Evolutionary conservation across 2,797 vertebrate genomes (phyloP).

Genomic region (Oreochromis mossambicus): DNA sequence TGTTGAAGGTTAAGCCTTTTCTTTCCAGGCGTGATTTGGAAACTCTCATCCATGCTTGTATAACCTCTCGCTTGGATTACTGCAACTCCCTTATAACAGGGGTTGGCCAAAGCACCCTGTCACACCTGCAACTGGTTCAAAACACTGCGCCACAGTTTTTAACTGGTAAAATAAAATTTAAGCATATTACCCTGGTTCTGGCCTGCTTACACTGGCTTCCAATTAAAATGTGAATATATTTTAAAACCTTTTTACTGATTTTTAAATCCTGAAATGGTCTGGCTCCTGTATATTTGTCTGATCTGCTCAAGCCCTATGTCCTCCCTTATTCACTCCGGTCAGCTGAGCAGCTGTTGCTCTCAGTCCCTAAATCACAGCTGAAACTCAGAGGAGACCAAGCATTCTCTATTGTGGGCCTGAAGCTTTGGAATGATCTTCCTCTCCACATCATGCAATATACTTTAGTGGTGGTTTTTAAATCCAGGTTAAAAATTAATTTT

Average conservation of each 20-base stretch:
- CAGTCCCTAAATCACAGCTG: not conserved
- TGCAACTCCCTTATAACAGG: no score
- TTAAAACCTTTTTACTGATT: rapidly evolving
- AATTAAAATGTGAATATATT: not conserved
- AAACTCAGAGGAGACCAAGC: not conserved
- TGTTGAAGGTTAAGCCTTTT: no score
- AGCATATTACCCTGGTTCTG: no score
- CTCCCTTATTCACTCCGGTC: rapidly evolving
- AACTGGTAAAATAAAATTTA: no score
- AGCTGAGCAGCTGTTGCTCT: not conserved
- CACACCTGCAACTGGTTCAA: no score
- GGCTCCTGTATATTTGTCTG: not conserved
- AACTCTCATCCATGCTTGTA: no score
- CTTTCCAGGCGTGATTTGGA: no score
- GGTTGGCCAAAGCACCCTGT: no score
- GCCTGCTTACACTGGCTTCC: no score
- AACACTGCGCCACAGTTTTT: no score
- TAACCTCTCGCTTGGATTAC: no score
- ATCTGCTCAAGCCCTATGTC: rapidly evolving
- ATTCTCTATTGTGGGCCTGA: not conserved
- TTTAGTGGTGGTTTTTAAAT: not conserved
- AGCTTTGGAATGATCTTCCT: not conserved
- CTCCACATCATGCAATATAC: not conserved
- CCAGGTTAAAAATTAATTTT: rapidly evolving
- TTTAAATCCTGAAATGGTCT: rapidly evolving